A percentile compares a stretch with the other conserved stretches of the same genome.
These are phyloP conservation scores for Sesamia inferens DNA, from an alignment of 2,888 invertebrate genomes.

Conservation along the genomic window DNA sequence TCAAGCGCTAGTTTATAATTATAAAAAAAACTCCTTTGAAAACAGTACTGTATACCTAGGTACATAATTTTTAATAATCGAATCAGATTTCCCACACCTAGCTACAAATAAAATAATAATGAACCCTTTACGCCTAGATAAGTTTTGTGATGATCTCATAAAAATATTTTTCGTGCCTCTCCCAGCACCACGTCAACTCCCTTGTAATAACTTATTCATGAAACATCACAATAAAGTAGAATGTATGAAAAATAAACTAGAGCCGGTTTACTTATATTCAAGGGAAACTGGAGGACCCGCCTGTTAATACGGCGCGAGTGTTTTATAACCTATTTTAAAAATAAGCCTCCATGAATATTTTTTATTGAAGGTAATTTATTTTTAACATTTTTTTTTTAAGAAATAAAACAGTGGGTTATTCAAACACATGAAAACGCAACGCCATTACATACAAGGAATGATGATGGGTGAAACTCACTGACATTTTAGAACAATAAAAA, in stretches of 20 bases:
- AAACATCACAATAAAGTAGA: constrained; percentile 10
- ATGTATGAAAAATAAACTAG: constrained; percentile 7
- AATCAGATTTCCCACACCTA: not conserved
- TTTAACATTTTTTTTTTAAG: no score
- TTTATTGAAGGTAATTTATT: no score
- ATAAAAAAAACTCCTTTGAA: no score
- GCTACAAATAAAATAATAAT: constrained; percentile 26
- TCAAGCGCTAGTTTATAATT: no score
- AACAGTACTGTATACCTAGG: no score
- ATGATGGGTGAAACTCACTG: no score
- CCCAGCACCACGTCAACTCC: constrained; percentile 7
- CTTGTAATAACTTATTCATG: constrained; percentile 35
- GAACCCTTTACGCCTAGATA: constrained; percentile 21
- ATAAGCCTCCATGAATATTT: no score
- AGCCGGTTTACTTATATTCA: not conserved
- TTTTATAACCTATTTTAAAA: no score
- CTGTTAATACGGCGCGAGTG: not conserved
- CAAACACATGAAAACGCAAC: no score
- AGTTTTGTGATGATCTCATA: constrained; percentile 18
- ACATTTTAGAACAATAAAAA: no score
- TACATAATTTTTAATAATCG: constrained; percentile 18
- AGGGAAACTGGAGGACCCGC: not conserved
- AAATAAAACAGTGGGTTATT: no score
- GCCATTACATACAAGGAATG: no score
- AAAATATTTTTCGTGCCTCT: constrained; percentile 38